Evolutionary conservation across 1,140 invertebrate genomes (phyloP).

Genomic region (Papilio polytes): DNA sequence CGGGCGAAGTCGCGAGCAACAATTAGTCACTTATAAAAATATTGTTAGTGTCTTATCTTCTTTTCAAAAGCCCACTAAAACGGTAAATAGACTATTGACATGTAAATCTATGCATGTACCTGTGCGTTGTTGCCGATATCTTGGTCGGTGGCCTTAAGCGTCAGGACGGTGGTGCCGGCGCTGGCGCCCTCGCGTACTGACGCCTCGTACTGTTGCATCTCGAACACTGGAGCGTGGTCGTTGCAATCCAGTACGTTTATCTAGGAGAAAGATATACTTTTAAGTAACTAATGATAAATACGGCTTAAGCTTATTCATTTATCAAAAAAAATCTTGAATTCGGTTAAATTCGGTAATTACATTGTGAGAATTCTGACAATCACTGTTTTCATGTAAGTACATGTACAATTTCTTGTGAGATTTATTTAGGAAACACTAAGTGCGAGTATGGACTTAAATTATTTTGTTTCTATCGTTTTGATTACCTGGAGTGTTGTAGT

Average conservation of each 20-base stretch:
- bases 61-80: neutral
- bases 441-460: no score
- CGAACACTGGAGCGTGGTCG: constrained; percentile 96
- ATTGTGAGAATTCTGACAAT: no score
- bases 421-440: no score
- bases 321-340: neutral
- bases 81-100: neutral
- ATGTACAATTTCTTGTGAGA: no score
- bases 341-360: no score
- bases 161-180: constrained; percentile 95
- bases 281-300: no score
- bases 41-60: neutral
- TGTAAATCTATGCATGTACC: constrained; percentile 51
- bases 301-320: neutral
- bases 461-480: no score
- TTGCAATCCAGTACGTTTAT: constrained; percentile 97
- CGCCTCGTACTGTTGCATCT: constrained; percentile 94
- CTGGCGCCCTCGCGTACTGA: constrained; percentile 93
- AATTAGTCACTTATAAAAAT: neutral
- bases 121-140: constrained; percentile 96
- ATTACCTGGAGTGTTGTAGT: constrained; percentile 91
- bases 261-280: constrained; percentile 67
- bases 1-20: no score
- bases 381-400: no score
- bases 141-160: constrained; percentile 95